phyloP scores from a whole-genome alignment of 2,797 vertebrate species.

The Paramormyrops hopkinsi region DNA sequence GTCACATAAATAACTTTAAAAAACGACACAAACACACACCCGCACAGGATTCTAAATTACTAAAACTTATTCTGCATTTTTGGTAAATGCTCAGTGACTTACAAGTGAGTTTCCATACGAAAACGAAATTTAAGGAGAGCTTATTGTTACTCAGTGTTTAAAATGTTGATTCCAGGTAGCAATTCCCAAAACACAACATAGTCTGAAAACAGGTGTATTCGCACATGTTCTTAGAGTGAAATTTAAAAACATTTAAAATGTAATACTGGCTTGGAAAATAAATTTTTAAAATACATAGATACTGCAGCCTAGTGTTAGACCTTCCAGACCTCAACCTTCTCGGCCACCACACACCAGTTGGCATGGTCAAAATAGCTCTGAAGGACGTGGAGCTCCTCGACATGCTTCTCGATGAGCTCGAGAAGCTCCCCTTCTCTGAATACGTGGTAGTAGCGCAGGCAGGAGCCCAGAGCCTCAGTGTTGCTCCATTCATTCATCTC shows the following conservation, averaged over 20 bases:
- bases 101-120: not conserved
- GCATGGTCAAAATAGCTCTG: conserved; percentile 61
- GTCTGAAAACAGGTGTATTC: not conserved
- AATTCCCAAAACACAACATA: not conserved
- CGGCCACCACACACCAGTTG: conserved; percentile 62
- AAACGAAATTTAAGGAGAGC: not conserved
- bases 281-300: not conserved
- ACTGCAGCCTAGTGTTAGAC: conserved; percentile 39
- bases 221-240: not conserved
- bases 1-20: not conserved
- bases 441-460: conserved; percentile 60
- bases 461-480: conserved; percentile 43
- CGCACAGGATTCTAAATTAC: not conserved
- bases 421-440: conserved; percentile 65
- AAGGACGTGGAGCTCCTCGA: conserved; percentile 59
- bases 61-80: not conserved
- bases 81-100: not conserved
- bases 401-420: conserved; percentile 54
- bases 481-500: conserved; percentile 24
- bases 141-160: not conserved
- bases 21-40: not conserved
- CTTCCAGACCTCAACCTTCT: conserved; percentile 59
- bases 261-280: not conserved
- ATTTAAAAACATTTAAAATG: not conserved
- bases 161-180: not conserved